Conservation (phyloP, 2,797 vertebrate genomes). For the Nannoperca obscura region DNA sequence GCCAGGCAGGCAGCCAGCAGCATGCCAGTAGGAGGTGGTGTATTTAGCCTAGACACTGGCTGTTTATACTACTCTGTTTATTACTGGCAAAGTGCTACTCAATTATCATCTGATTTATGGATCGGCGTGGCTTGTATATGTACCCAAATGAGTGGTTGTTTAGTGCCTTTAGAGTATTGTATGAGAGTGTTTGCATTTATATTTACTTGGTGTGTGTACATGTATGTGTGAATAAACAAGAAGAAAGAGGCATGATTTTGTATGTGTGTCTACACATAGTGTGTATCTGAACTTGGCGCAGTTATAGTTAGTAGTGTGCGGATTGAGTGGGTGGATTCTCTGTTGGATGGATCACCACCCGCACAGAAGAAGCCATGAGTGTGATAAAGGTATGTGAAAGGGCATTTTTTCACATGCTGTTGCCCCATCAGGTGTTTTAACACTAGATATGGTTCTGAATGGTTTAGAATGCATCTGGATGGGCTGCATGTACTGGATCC, state of each 20-base stretch:
- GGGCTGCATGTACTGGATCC: constrained; percentile 55
- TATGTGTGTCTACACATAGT: not conserved
- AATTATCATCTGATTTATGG: constrained; percentile 87
- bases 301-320: not conserved
- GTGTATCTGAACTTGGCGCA: constrained; percentile 8
- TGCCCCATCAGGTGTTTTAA: constrained; percentile 54
- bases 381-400: constrained; percentile 23
- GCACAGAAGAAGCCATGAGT: constrained; percentile 16
- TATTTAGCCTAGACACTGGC: constrained; percentile 76
- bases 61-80: constrained; percentile 84
- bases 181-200: constrained; percentile 35
- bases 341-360: constrained; percentile 3
- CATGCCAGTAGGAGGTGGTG: constrained; percentile 75
- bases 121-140: constrained; percentile 76
- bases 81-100: constrained; percentile 80
- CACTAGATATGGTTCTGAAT: constrained; percentile 37
- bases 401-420: constrained; percentile 5
- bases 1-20: constrained; percentile 72
- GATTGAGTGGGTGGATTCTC: constrained; percentile 3
- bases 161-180: constrained; percentile 60
- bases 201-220: constrained; percentile 19
- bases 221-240: constrained; percentile 15
- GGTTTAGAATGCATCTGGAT: constrained; percentile 58
- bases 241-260: constrained; percentile 10
- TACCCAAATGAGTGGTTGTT: constrained; percentile 73